Evolutionary conservation across 2,888 invertebrate genomes (phyloP).

Genomic region (Ametastegia equiseti): DNA sequence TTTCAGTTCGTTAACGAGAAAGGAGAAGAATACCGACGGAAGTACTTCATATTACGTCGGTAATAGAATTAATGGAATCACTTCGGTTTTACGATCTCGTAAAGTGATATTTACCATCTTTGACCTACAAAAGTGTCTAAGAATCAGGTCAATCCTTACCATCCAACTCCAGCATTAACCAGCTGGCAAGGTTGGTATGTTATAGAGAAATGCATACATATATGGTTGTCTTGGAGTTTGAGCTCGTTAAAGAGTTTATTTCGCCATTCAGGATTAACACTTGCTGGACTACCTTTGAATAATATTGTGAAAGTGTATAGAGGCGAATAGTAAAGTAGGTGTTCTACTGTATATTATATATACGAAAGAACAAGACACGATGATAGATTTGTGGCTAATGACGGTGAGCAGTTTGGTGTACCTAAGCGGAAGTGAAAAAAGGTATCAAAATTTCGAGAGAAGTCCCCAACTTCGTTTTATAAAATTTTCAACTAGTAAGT

Average conservation of each 20-base stretch:
- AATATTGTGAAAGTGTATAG: constrained; percentile 20
- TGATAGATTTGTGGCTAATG: neutral
- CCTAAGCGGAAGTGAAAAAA: neutral
- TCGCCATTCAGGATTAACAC: neutral
- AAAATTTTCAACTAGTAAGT: neutral
- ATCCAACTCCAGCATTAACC: neutral
- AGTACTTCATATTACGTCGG: neutral
- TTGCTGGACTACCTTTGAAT: neutral
- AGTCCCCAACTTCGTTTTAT: neutral
- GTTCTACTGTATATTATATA: no score
- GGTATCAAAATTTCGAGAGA: neutral
- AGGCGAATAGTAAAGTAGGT: neutral
- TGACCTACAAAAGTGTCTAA: constrained; percentile 6
- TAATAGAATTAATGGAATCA: constrained; percentile 18
- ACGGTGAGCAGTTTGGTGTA: neutral
- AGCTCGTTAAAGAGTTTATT: neutral
- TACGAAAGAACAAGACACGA: neutral
- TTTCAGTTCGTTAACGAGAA: neutral
- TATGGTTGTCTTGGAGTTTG: constrained; percentile 2
- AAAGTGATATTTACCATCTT: constrained; percentile 4
- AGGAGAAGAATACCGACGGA: neutral
- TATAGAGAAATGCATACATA: constrained; percentile 16
- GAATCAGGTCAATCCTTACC: constrained; percentile 12
- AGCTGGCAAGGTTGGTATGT: neutral
- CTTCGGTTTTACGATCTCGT: neutral